Evolutionary conservation across 64 coral and sea anemone genomes (phyloP).

Genomic region (Porites australiensis): DNA sequence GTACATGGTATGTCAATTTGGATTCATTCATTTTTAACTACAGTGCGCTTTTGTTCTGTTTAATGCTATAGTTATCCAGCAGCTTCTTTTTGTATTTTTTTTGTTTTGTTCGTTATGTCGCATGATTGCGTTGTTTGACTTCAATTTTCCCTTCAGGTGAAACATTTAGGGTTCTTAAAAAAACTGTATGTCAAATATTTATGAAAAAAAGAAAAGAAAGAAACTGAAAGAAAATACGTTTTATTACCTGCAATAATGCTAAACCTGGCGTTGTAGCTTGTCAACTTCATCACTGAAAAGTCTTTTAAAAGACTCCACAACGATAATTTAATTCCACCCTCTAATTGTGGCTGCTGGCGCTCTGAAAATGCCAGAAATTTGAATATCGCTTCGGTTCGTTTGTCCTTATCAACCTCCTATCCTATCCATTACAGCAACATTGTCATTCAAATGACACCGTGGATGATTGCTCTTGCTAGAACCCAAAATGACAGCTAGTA

Average conservation of each 20-base stretch:
- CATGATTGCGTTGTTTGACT: neutral
- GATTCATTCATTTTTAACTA: neutral
- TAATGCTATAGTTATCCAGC: conserved; percentile 1
- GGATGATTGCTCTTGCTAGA: neutral
- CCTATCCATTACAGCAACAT: neutral
- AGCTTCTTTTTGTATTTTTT: neutral
- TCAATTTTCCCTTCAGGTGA: neutral
- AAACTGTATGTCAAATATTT: neutral
- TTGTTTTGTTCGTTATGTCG: conserved; percentile 10
- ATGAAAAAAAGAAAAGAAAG: too few species aligned
- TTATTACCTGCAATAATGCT: neutral
- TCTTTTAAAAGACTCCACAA: neutral
- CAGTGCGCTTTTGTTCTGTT: neutral
- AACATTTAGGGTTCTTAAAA: neutral
- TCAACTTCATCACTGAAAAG: neutral
- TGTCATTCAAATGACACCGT: conserved; percentile 35
- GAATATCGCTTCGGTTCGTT: conserved; percentile 22
- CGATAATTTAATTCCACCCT: neutral
- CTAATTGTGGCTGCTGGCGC: conserved; percentile 1
- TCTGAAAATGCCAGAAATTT: conserved; percentile 30
- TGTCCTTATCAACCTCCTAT: conserved; percentile 4
- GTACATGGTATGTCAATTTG: neutral
- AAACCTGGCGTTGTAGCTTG: neutral
- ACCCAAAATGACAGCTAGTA: conserved; percentile 7
- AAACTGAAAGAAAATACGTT: too few species aligned